Conservation (phyloP, 2,888 invertebrate genomes). For the Agrotis puta region DNA sequence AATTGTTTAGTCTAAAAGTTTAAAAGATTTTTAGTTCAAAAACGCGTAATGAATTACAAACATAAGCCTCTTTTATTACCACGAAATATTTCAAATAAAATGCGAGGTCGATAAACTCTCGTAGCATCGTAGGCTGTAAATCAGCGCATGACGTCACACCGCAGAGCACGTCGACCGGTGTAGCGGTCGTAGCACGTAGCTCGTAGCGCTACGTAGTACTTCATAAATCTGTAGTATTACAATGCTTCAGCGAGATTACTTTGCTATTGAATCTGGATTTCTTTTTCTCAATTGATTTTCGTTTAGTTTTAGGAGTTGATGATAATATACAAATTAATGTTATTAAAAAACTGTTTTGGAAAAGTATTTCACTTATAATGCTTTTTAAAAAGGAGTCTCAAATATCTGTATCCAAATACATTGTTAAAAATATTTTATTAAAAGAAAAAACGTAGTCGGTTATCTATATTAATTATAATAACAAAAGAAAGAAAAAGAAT, state of each 20-base stretch:
- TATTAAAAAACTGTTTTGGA: background rate
- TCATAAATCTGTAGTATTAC: conserved; percentile 54
- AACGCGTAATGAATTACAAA: conserved; percentile 1
- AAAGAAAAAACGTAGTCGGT: background rate
- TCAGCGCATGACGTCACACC: conserved; percentile 75
- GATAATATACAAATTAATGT: too few species aligned
- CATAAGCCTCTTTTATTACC: background rate
- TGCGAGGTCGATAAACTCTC: conserved; percentile 71
- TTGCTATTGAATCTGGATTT: conserved; percentile 39
- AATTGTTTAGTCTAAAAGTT: background rate
- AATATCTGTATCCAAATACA: too few species aligned
- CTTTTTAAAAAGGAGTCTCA: too few species aligned
- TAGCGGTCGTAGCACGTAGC: conserved; percentile 68
- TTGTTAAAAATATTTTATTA: too few species aligned
- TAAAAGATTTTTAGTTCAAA: too few species aligned
- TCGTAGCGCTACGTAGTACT: conserved; percentile 56
- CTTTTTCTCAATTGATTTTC: background rate
- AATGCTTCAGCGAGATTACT: conserved; percentile 46
- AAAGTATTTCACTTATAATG: background rate
- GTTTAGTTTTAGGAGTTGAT: background rate
- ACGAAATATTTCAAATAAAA: conserved; percentile 48
- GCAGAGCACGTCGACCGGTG: conserved; percentile 63
- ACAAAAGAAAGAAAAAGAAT: background rate
- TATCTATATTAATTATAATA: background rate
- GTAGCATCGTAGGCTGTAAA: conserved; percentile 74